phyloP scores from a whole-genome alignment of 53 echinoderm and acorn worm genomes.

The Stichopus horrens region DNA sequence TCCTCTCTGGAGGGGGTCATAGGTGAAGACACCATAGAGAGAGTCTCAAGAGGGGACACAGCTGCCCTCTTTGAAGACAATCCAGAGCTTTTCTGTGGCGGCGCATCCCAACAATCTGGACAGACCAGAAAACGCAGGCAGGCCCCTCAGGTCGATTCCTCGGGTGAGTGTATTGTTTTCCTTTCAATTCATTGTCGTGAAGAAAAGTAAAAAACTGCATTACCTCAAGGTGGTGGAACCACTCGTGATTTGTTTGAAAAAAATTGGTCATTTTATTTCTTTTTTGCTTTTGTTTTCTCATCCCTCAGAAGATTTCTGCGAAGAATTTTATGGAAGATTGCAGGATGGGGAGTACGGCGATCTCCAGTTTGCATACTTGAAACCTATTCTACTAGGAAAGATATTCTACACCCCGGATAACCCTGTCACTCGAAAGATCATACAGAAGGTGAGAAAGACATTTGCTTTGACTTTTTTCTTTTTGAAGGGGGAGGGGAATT shows the following conservation, averaged over 20 bases:
- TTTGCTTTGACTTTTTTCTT: too few species aligned
- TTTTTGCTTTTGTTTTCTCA: not conserved
- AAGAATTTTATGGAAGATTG: slow-evolving; percentile 57
- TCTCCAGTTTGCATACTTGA: slow-evolving; percentile 67
- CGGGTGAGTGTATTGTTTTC: not conserved
- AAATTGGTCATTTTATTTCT: too few species aligned
- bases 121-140: slow-evolving; percentile 8
- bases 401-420: slow-evolving; percentile 73
- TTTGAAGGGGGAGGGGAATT: too few species aligned
- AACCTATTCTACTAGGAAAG: slow-evolving; percentile 72
- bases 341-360: slow-evolving; percentile 52
- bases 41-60: not conserved
- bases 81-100: slow-evolving; percentile 9
- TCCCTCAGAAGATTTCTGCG: slow-evolving; percentile 64
- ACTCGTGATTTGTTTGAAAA: too few species aligned
- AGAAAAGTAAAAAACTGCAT: not conserved
- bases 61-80: slow-evolving; percentile 22
- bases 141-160: not conserved
- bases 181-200: not conserved
- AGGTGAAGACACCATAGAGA: slow-evolving; percentile 1
- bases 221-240: too few species aligned
- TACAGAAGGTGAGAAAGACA: slow-evolving; percentile 60
- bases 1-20: slow-evolving; percentile 15
- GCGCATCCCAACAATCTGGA: not conserved
- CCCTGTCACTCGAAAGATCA: slow-evolving; percentile 59